Conservation (phyloP, 2,888 invertebrate species). For the Drosophila robusta region DNA sequence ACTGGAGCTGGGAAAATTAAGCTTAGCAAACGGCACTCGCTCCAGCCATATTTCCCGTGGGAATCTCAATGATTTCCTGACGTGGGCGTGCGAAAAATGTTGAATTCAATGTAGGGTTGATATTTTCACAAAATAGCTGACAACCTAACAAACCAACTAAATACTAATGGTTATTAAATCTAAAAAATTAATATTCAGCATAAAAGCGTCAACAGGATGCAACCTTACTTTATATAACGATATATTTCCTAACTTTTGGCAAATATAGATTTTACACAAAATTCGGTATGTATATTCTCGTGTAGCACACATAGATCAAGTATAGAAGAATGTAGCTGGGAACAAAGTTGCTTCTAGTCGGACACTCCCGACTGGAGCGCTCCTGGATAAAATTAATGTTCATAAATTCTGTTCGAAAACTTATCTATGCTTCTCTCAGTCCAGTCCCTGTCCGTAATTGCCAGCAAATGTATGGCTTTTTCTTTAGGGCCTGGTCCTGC, state of each 20-base stretch:
- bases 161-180: neutral
- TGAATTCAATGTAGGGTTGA: constrained; percentile 19
- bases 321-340: too few relatives aligned
- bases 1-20: constrained; percentile 22
- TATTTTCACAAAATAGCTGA: neutral
- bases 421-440: neutral
- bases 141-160: neutral
- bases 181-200: too few relatives aligned
- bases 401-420: too few relatives aligned
- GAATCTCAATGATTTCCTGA: constrained; percentile 51
- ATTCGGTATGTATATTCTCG: too few relatives aligned
- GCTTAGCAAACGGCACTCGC: constrained; percentile 44
- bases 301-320: too few relatives aligned
- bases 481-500: constrained; percentile 1
- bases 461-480: constrained; percentile 34
- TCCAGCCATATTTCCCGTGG: constrained; percentile 67
- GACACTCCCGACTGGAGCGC: too few relatives aligned
- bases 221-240: too few relatives aligned
- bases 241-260: too few relatives aligned
- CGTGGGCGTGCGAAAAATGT: constrained; percentile 69
- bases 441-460: constrained; percentile 33
- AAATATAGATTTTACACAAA: too few relatives aligned
- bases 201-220: too few relatives aligned
- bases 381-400: too few relatives aligned
- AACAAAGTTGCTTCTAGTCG: too few relatives aligned